Conservation (phyloP, 2,888 invertebrate genomes). For the Euplexia lucipara region DNA sequence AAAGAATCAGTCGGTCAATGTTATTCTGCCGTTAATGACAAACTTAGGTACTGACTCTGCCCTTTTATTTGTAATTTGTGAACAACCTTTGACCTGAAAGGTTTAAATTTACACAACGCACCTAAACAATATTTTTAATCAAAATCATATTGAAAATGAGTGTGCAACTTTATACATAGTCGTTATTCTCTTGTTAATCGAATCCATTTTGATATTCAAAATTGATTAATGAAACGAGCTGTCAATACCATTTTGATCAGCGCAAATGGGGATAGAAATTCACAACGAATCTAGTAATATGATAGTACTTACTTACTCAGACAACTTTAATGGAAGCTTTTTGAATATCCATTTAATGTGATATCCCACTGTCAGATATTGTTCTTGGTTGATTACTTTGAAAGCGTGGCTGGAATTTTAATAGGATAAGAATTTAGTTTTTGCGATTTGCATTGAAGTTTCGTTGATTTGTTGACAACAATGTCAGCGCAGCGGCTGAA, state of each 20-base stretch:
- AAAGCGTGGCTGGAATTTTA: background rate
- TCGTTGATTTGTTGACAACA: too few species aligned
- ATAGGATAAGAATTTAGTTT: too few species aligned
- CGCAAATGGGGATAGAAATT: constrained; percentile 14
- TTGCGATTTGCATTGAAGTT: too few species aligned
- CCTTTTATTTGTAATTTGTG: too few species aligned
- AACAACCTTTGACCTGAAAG: too few species aligned
- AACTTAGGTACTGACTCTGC: too few species aligned
- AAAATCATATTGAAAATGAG: constrained; percentile 1
- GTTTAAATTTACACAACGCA: too few species aligned
- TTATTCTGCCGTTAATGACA: too few species aligned
- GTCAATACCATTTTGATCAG: constrained; percentile 30
- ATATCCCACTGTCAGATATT: constrained; percentile 2
- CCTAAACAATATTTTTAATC: constrained; percentile 18
- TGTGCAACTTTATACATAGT: constrained; percentile 4
- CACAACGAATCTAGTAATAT: constrained; percentile 18
- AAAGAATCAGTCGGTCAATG: too few species aligned
- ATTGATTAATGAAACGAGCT: constrained; percentile 37
- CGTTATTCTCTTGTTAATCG: constrained; percentile 5
- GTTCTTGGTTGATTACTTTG: constrained; percentile 5
- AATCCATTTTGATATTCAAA: constrained; percentile 22
- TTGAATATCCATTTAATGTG: constrained; percentile 26
- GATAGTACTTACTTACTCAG: constrained; percentile 10
- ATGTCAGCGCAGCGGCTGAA: too few species aligned
- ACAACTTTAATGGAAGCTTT: constrained; percentile 17